A percentile compares a stretch with the other conserved stretches of the same genome.
Evolutionary conservation across 2,888 invertebrate genomes (phyloP).

Genomic region (Ceriagrion tenellum): DNA sequence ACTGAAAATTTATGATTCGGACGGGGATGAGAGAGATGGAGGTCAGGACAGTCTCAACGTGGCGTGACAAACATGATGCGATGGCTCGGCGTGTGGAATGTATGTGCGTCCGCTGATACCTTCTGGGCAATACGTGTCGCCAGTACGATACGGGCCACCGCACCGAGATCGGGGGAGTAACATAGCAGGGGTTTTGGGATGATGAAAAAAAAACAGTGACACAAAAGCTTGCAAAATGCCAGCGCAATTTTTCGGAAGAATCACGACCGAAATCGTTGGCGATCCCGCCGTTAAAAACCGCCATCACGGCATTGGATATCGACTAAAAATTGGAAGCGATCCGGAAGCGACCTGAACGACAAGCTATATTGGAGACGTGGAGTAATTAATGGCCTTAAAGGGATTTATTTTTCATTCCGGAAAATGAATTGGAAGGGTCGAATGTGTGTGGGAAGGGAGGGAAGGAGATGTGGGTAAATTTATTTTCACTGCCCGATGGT

Average conservation of each 20-base stretch:
- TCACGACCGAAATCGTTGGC: neutral
- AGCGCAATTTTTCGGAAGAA: neutral
- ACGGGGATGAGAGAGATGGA: neutral
- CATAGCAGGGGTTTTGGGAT: neutral
- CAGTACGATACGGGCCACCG: neutral
- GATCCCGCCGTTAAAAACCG: neutral
- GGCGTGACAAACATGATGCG: constrained; percentile 9
- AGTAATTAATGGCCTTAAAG: constrained; percentile 57
- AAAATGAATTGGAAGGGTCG: neutral
- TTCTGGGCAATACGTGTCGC: neutral
- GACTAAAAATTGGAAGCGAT: constrained; percentile 44
- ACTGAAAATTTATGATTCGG: neutral
- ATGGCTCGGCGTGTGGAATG: neutral
- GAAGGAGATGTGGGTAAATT: neutral
- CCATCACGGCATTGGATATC: constrained; percentile 28
- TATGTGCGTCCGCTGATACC: neutral
- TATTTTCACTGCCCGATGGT: neutral
- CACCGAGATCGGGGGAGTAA: neutral
- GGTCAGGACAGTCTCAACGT: neutral
- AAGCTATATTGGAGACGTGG: constrained; percentile 58
- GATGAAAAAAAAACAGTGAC: neutral
- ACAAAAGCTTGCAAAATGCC: neutral
- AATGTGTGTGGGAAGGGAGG: neutral
- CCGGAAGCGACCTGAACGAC: constrained; percentile 22
- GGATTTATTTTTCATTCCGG: neutral